Base-by-base conservation (phyloP, 1,140 invertebrate genomes). In the Panagrolaimus sp. region DNA sequence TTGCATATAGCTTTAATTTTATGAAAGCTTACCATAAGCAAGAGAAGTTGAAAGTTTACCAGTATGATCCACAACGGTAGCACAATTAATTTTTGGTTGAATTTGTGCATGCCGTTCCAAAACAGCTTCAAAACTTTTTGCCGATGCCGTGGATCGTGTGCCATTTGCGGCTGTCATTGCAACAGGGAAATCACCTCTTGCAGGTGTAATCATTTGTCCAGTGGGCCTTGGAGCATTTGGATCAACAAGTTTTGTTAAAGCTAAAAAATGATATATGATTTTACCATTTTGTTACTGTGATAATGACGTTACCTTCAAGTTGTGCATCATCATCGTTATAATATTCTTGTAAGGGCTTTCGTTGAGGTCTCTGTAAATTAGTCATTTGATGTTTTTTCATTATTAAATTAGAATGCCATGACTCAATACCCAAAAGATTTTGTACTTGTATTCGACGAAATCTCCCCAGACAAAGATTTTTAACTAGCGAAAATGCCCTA, bases 281-380 rank as follows among this genome's bases (percentile, higher is more conserved):
- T n/a, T n/a, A n/a, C n/a, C n/a, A n/a, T n/a, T n/a, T n/a, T n/a
- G n/a, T n/a, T n/a, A n/a, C n/a, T n/a, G n/a, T n/a, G 20, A 57
- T 65, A 16, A 62, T n/a, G n/a, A n/a, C n/a, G 48, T 67, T 51
- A 86, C 85, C 92, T 86, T 96, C 95, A 61, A 97, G 84, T 83
- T 97, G 95, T 45, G 96, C 96, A 82, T 98, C 94, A 82, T 98
- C 96, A 83, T 99, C 96, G 83, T 97, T 92, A 85, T 98, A 99
- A 85, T 96, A 98, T 83, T 99, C 96, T 1, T 92, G 92, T 64
- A 98, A 84, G 0, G 94, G 95, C 75, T 93, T 87, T 70, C 93
- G 88, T 81, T 97, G 97, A 4, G 96, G 96, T 82, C 94, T 88
- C 86, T 87, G 79, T 61, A 83, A 84, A 68, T 51, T 69, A n/a